Base-by-base conservation (phyloP, 2,888 invertebrate genomes). In the Nymphalis polychloros region DNA sequence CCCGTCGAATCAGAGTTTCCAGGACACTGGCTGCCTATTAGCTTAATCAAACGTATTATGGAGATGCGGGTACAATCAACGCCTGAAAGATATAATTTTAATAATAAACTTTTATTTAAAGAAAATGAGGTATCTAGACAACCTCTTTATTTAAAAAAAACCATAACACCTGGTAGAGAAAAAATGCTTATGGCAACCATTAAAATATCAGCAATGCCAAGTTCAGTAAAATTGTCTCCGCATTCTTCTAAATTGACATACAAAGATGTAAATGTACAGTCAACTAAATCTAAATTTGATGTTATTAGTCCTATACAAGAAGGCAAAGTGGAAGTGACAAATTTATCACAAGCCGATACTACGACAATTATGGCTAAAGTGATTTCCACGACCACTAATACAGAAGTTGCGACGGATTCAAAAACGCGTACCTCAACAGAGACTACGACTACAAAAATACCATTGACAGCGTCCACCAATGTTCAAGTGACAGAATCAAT, bases 1-100 rank as follows among this genome's bases (percentile, higher is more conserved):
- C 86, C 85, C 1, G 83, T 86, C 62, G 86, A 85, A 75, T 75
- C 86, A 6, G 77, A 79, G 8, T 49, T 85, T 46, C 84, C 85
- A 23, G 72, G 84, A 48, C 86, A 85, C 70, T 85, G 84, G 84
- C 59, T 86, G 27, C 84, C 85, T 6, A 10, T 81, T 16, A 81
- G 79, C 55, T 68, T 83, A 47, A 67, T 86, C 52, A 85, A 85
- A 69, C 76, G 74, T 64, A 72, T 78, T 6, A 78, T 84, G 67
- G 84, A 84, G 77, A 76, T 79, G 72, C 75, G 82, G 10, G 81
- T 72, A 8, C 73, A 71, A 49, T 70, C 76, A 48, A 62, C 31
- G 62, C 60, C 48, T 62, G n/a, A 41, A 64, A 62, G 35, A 52
- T 50, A 72, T 62, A 68, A 23, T 55, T 35, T 41, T 8, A 35